Evolutionary conservation across 2,113 vertebrate species (phyloP), one percentile per base, ranked within the genome.

Genomic region (Vidua macroura): DNA sequence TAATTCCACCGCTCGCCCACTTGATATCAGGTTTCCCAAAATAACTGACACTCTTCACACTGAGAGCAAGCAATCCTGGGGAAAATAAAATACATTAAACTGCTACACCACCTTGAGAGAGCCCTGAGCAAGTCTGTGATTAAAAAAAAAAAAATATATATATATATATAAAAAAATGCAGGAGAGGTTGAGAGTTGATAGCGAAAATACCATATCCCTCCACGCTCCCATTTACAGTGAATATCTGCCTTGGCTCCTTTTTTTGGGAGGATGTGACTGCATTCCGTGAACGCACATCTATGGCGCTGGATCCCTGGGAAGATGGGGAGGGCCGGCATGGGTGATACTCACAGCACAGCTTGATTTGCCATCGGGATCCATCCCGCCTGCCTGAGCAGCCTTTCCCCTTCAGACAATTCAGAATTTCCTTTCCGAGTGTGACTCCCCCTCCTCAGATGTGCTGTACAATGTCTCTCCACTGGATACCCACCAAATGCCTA

Each of bases 401-500:
- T 58, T 95, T 92, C 68, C 86, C 82, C 68, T 88, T 44, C 90
- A 88, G 78, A 88, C 86, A 51, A 92, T 78, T 78, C 84, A 86
- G 72, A 77, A 90, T 95, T 92, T 28, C 90, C 56, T 30, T 78
- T 67, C 59, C 0, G 23, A 91, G 91, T 18, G 67, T 13, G 89
- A 83, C 80, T 94, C 94, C 84, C 84, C 82, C 64, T 89, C 93
- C n/a, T 97, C 86, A 96, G 93, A 97, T 93, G 95, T 95, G 86
- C 94, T 21, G 72, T 31, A 97, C 94, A 97, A 96, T 96, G 51
- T 93, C 79, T 96, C 95, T 97, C 94, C 73, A 81, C 94, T 96
- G 97, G 96, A 97, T 94, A 83, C 84, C 92, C 83, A 88, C 62
- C 89, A 83, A 96, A 96, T 94, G 90, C 86, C 96, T 97, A 96